phyloP scores from a whole-genome alignment of 2,113 vertebrate genomes.

The Mirounga angustirostris region DNA sequence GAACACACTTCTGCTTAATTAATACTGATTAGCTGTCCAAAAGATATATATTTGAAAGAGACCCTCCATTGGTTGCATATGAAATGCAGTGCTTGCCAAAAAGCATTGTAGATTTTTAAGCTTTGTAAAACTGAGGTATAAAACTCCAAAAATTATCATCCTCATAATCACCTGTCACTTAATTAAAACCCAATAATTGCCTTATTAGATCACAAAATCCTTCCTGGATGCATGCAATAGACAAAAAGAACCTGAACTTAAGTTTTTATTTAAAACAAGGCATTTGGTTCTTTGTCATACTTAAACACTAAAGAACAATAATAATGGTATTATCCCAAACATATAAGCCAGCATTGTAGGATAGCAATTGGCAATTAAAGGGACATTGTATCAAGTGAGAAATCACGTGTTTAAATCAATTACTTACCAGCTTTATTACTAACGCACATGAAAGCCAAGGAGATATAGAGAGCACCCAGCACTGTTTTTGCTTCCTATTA shows the following conservation, averaged over 20 bases:
- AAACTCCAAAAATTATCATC: constrained; percentile 61
- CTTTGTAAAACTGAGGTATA: constrained; percentile 63
- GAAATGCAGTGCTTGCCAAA: constrained; percentile 25
- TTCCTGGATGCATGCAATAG: constrained; percentile 58
- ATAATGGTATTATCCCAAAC: constrained; percentile 68
- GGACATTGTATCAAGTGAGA: constrained; percentile 68
- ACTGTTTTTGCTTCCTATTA: neutral
- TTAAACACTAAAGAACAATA: constrained; percentile 66
- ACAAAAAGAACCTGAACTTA: constrained; percentile 60
- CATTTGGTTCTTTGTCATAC: constrained; percentile 69
- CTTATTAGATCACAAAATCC: constrained; percentile 70
- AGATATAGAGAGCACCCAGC: neutral
- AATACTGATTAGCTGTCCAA: constrained; percentile 36
- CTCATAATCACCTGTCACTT: constrained; percentile 72
- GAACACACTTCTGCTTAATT: constrained; percentile 11
- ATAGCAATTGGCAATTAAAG: constrained; percentile 65
- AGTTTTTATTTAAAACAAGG: constrained; percentile 73
- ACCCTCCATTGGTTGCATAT: neutral
- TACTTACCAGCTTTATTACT: constrained; percentile 62
- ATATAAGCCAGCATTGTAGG: constrained; percentile 29
- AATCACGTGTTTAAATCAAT: constrained; percentile 72
- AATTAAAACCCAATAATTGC: constrained; percentile 77
- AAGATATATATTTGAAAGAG: neutral
- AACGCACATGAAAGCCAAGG: constrained; percentile 45
- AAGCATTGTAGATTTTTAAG: constrained; percentile 39